These are phyloP conservation scores for Ginglymostoma cirratum DNA, from an alignment of 2,113 vertebrate species.

Conservation along the genomic window DNA sequence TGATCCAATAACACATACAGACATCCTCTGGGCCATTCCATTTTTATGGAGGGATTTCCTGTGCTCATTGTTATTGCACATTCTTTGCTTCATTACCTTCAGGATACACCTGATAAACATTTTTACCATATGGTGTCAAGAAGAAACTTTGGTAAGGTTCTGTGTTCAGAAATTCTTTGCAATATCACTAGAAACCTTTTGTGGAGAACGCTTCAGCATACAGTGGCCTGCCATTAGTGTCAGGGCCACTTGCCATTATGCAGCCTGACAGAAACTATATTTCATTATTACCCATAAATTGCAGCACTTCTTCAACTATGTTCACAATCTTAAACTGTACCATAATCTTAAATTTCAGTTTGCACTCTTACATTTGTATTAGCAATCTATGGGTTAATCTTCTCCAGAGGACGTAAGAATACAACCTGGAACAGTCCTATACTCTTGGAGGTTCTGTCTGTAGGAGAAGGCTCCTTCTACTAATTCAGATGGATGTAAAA, in stretches of 20 bases:
- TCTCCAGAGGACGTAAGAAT: neutral
- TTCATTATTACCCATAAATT: neutral
- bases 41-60: neutral
- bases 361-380: neutral
- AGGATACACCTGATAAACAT: neutral
- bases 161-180: neutral
- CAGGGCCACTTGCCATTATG: neutral
- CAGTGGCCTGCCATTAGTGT: neutral
- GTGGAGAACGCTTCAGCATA: neutral
- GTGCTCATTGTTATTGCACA: neutral
- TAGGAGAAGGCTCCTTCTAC: neutral
- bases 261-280: neutral
- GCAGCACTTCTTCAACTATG: neutral
- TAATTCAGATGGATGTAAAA: neutral
- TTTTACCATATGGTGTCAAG: neutral
- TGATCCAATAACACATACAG: neutral
- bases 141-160: neutral
- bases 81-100: neutral
- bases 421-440: neutral
- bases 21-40: neutral
- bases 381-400: neutral
- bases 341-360: neutral
- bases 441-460: neutral
- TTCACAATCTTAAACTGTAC: neutral
- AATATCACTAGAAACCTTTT: neutral